Conservation (phyloP, 1,140 invertebrate genomes). For the Neuroterus valhalla region DNA sequence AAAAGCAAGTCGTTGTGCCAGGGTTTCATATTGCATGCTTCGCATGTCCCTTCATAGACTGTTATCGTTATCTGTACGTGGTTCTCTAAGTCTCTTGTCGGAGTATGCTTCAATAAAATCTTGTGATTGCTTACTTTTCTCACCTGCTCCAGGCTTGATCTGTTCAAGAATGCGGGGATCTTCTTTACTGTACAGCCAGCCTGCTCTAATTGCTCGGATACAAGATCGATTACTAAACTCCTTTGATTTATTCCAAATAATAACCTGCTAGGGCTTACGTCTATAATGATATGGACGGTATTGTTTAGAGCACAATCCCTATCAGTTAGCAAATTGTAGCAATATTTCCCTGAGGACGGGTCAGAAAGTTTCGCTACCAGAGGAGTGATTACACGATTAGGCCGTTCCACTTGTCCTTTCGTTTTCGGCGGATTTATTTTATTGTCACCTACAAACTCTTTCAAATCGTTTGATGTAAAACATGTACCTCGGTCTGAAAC, state of each 20-base stretch:
- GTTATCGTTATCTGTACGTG: too few species aligned
- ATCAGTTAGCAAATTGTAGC: not conserved
- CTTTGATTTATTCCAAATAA: constrained; percentile 11
- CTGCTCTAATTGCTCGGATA: not conserved
- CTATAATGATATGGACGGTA: not conserved
- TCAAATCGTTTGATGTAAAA: constrained; percentile 55
- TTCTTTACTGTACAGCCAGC: too few species aligned
- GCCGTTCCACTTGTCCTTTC: constrained; percentile 40
- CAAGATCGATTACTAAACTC: not conserved
- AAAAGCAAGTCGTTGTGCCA: too few species aligned
- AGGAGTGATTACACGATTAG: constrained; percentile 23
- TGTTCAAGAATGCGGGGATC: too few species aligned
- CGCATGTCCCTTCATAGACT: too few species aligned
- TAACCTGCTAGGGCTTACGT: not conserved
- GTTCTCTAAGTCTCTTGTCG: too few species aligned
- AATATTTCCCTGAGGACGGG: not conserved
- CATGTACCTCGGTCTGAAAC: constrained; percentile 54
- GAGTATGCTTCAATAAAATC: too few species aligned
- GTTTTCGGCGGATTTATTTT: constrained; percentile 47
- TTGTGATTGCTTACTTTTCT: too few species aligned
- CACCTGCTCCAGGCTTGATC: too few species aligned
- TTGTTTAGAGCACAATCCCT: constrained; percentile 7
- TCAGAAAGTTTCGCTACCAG: constrained; percentile 22
- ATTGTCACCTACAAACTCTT: constrained; percentile 40
- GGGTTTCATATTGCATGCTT: too few species aligned